A percentile compares a stretch with the other conserved stretches of the same genome.
phyloP scores from a whole-genome alignment of 2,797 vertebrate genomes.

The Hyperoplus lanceolatus region DNA sequence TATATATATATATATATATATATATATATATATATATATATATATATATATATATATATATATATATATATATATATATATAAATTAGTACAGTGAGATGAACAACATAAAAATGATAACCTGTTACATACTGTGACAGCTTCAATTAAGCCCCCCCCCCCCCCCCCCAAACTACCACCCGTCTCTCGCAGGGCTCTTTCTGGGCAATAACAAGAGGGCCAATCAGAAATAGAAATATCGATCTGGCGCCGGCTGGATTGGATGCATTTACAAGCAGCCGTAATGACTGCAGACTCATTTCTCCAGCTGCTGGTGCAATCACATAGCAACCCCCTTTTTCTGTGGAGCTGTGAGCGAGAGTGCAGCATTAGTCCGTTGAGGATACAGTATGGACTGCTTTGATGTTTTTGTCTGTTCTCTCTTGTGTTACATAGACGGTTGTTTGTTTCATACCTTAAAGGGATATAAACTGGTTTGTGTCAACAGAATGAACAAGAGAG shows the following conservation, averaged over 20 bases:
- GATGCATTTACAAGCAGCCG: conserved; percentile 78
- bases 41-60: background rate
- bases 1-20: background rate
- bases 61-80: background rate
- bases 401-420: background rate
- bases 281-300: conserved; percentile 78
- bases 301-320: conserved; percentile 71
- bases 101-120: conserved; percentile 52
- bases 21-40: background rate
- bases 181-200: conserved; percentile 48
- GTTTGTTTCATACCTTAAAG: no score
- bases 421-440: background rate
- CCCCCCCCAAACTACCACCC: background rate
- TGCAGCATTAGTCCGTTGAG: conserved; percentile 39
- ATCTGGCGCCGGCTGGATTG: conserved; percentile 76
- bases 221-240: conserved; percentile 82
- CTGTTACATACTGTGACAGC: conserved; percentile 49
- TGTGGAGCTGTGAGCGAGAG: conserved; percentile 44
- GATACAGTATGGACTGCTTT: background rate
- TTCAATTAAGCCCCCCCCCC: conserved; percentile 59
- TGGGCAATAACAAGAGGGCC: conserved; percentile 63
- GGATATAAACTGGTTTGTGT: no score
- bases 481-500: no score
- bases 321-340: conserved; percentile 41
- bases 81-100: background rate